phyloP scores from a whole-genome alignment of 2,113 vertebrate genomes.

The Nettapus auritus region DNA sequence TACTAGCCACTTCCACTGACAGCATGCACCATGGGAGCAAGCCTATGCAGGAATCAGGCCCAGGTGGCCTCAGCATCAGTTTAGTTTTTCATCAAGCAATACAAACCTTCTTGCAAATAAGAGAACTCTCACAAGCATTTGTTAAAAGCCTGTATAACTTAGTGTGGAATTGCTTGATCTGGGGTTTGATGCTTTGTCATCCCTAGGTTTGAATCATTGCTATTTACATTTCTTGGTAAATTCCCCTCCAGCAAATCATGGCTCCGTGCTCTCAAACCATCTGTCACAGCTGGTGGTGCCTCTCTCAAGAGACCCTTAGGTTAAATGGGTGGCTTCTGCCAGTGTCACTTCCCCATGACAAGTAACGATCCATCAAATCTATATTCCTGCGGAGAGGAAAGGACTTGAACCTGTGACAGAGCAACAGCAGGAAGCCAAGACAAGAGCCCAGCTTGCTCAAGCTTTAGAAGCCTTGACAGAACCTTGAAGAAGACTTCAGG shows the following conservation, averaged over 20 bases:
- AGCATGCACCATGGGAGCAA: neutral
- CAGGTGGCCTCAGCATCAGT: neutral
- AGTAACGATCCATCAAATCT: neutral
- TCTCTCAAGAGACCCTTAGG: neutral
- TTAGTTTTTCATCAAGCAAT: neutral
- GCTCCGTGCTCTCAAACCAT: neutral
- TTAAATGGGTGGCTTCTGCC: neutral
- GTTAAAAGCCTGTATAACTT: neutral
- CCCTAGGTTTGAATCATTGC: neutral
- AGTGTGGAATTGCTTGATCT: fast-evolving
- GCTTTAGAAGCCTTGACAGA: neutral
- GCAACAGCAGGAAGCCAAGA: neutral
- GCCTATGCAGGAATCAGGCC: neutral
- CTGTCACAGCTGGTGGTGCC: neutral
- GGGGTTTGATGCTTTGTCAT: neutral
- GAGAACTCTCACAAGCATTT: neutral
- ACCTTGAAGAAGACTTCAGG: too few species aligned
- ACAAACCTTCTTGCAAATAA: neutral
- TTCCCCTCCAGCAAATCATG: neutral
- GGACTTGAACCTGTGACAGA: neutral
- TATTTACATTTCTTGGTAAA: neutral
- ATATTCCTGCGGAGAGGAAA: neutral
- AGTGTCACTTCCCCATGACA: neutral
- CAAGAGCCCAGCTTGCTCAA: neutral
- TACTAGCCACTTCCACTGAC: fast-evolving